Base-by-base conservation (phyloP, 2,888 invertebrate species). In the Coleophora flavipennella region DNA sequence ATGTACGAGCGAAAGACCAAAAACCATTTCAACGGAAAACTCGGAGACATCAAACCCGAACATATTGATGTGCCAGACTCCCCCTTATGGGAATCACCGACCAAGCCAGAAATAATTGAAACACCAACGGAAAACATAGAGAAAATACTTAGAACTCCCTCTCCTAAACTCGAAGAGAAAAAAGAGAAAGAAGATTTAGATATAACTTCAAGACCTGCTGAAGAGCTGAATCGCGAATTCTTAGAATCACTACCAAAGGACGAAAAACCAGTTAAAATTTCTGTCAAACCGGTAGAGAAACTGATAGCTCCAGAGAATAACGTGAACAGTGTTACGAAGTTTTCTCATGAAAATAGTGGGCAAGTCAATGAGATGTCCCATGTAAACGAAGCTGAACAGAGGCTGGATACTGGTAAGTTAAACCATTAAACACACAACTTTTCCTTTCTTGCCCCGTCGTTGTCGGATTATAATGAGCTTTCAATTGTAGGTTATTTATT, bases 31-130 rank as follows among this genome's bases (percentile, higher is more conserved):
- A 85, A 67, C 67, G 84, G 77, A 0, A 59, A 58, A 11, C 4
- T 62, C 0, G 59, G 53, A 0, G 49, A 48, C 12, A 53, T 55
- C 11, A 0, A 58, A 52, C 9, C 54, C 71, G 75, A 69, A 35
- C 79, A 78, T 1, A 80, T 84, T 11, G 79, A 81, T 46, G 69
- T 85, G n/a, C 57, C 72, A 8, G 75, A 77, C 54, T 75, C 78
- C 0, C 79, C 83, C 10, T 53, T 72, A n/a, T 46, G 76, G 14
- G 68, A 77, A 38, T 44, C 59, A 4, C 55, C 29, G 29, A 11
- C 20, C 20, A 20, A 20, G 6, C 3, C 6, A 20, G 20, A 20
- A 20, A 20, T 3, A 20, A 20, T 3, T 11, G 13, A 38, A 2
- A 8, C 31, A 2, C 38, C 32, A 20, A 13, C 25, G 10, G 33